phyloP scores from a whole-genome alignment of 2,113 vertebrate genomes.

The Noturus placidus region DNA sequence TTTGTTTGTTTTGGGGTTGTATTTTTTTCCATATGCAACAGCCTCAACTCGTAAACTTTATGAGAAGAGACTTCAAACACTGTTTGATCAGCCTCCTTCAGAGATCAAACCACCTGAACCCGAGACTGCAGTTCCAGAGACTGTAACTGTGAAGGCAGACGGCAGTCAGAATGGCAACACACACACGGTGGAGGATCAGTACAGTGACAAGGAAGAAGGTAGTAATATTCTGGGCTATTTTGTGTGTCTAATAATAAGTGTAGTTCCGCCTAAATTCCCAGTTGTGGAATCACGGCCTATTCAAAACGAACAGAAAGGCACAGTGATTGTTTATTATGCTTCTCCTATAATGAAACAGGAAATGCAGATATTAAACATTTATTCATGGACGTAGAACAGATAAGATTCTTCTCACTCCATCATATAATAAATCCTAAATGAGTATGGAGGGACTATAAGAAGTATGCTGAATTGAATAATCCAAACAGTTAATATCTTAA shows the following conservation, averaged over 20 bases:
- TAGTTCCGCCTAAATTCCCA: background rate
- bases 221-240: constrained; percentile 10
- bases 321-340: background rate
- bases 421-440: background rate
- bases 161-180: constrained; percentile 89
- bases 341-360: background rate
- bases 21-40: constrained; percentile 46
- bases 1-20: no score
- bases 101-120: constrained; percentile 58
- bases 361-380: background rate
- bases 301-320: background rate
- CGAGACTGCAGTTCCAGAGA: constrained; percentile 69
- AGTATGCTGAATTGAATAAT: background rate
- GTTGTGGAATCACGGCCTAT: background rate
- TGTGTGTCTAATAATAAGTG: background rate
- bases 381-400: background rate
- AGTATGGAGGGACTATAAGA: background rate
- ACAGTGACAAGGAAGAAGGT: constrained; percentile 97
- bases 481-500: background rate
- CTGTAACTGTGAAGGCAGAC: constrained; percentile 77
- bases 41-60: constrained; percentile 89
- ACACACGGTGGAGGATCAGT: constrained; percentile 82
- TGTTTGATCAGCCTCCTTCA: constrained; percentile 78
- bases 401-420: background rate
- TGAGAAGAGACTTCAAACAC: constrained; percentile 89